Base-by-base conservation (phyloP, 2,888 invertebrate species). In the Dorcus parallelipipedus region DNA sequence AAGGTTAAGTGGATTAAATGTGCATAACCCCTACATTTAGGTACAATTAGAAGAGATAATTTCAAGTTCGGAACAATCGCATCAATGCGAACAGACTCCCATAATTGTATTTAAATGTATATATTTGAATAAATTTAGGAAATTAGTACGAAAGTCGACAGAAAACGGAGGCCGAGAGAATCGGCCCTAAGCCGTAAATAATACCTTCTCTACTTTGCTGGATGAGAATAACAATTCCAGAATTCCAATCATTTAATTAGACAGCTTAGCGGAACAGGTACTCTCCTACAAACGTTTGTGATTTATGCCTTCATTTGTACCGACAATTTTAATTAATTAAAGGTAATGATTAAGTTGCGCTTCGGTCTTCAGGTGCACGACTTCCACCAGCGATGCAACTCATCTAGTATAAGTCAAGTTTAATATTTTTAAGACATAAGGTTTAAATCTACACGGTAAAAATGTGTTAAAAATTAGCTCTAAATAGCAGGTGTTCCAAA, bases 241-340 rank as follows among this genome's bases (percentile, higher is more conserved):
- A 54, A 54, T 54, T 54, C 54, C 40, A 54, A 48, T 54, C 41
- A 49, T 54, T 54, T 48, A 54, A 54, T 54, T 54, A 48, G 54
- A 33, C 40, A 23, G 54, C 48, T 54, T 54, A 54, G 49, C 17
- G 48, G 41, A 54, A 54, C 48, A 49, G 48, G 49, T 39, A 49
- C 14, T 23, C 17, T 20, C 8, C 40, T 49, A 49, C 41, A 54
- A 58, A 58, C 54, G 53, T 58, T 58, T 53, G 58, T 58, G 58
- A 58, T 58, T 58, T 58, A 58, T 58, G 58, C 55, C 55, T 63
- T 56, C 58, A 61, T 60, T 60, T 58, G 54, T 58, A 60, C 60
- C 52, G 64, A 62, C 62, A 64, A 64, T 62, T 64, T 64, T 62
- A 64, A 64, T 64, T 64, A 64, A 64, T 64, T 59, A 64, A 64